Conservation (phyloP, 2,888 invertebrate species). For the Tachystola acroxantha region DNA sequence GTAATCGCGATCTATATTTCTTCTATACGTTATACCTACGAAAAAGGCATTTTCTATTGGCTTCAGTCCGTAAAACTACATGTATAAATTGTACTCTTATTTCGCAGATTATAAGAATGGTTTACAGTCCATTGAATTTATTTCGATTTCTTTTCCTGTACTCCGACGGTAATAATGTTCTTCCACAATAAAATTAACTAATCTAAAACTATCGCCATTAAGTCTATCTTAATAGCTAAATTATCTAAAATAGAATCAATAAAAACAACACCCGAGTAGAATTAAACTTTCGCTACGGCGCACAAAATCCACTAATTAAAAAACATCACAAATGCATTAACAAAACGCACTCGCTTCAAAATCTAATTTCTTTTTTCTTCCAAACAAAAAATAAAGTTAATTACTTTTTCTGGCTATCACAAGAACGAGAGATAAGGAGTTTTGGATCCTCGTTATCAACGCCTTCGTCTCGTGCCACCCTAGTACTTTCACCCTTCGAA, state of each 20-base stretch:
- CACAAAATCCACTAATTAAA: constrained; percentile 44
- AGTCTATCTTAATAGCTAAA: neutral
- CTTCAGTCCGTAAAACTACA: too few relatives aligned
- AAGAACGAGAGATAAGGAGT: constrained; percentile 61
- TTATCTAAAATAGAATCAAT: neutral
- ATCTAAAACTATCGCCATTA: neutral
- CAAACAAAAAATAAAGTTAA: constrained; percentile 62
- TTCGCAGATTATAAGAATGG: too few relatives aligned
- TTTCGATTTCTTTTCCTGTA: too few relatives aligned
- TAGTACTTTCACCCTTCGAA: constrained; percentile 59
- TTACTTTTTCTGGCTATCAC: constrained; percentile 68
- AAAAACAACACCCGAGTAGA: constrained; percentile 1
- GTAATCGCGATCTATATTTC: too few relatives aligned
- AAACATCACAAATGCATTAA: constrained; percentile 66
- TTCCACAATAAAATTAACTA: too few relatives aligned
- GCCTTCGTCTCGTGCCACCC: constrained; percentile 38
- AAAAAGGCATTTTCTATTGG: too few relatives aligned
- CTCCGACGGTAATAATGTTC: too few relatives aligned
- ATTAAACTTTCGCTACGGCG: constrained; percentile 14
- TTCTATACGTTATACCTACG: too few relatives aligned
- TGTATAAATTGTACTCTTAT: too few relatives aligned
- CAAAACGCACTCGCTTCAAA: constrained; percentile 40
- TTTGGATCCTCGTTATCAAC: constrained; percentile 67
- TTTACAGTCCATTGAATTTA: too few relatives aligned
- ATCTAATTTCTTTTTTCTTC: constrained; percentile 58